Evolutionary conservation across 64 coral and sea anemone species (phyloP).

Genomic region (Pachyseris speciosa): DNA sequence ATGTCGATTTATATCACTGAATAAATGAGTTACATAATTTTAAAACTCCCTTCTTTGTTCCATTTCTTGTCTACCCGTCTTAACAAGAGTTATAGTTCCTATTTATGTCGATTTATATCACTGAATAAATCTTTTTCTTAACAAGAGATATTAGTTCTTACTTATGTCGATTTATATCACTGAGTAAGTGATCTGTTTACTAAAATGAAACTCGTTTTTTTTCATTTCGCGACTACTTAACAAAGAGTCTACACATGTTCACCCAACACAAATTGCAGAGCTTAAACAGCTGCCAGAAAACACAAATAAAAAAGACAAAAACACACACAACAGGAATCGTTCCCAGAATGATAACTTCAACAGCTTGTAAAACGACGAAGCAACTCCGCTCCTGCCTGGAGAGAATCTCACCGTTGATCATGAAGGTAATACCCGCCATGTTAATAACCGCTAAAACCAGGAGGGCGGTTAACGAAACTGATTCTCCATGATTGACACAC

Average conservation of each 20-base stretch:
- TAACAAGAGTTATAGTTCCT: no score
- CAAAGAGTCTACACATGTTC: not conserved
- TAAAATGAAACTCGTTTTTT: no score
- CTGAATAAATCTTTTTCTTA: no score
- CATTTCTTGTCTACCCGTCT: no score
- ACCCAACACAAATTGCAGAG: not conserved
- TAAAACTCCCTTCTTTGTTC: no score
- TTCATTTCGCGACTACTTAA: not conserved
- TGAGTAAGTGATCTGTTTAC: no score
- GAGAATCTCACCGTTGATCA: not conserved
- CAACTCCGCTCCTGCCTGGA: not conserved
- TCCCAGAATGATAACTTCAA: slow-evolving; percentile 10
- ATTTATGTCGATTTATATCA: no score
- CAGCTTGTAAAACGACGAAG: not conserved
- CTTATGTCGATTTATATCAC: no score
- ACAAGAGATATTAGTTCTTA: no score
- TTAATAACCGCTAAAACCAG: slow-evolving; percentile 60
- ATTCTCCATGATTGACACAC: slow-evolving; percentile 60
- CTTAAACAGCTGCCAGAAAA: not conserved
- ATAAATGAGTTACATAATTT: no score
- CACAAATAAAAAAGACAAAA: not conserved
- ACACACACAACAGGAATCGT: not conserved
- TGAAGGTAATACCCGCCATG: not conserved
- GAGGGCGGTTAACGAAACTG: slow-evolving; percentile 54
- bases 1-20: no score